Base-by-base conservation (phyloP, 2,888 invertebrate species). In the Synergus laeviventris region DNA sequence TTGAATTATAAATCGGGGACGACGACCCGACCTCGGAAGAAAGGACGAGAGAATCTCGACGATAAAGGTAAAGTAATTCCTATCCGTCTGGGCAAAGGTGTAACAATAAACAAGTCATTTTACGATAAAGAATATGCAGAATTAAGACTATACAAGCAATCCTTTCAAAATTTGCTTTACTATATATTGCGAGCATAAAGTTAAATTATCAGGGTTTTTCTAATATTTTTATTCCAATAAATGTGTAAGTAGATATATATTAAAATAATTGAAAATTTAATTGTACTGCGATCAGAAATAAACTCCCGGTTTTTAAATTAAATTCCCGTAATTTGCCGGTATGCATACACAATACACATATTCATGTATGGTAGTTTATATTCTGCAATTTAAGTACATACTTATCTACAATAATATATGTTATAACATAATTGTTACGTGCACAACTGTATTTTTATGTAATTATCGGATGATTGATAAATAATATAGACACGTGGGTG, bases 1-100 rank as follows among this genome's bases (percentile, higher is more conserved):
- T 82, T 78, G 78, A 74, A 79, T 78, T 78, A 81, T 82, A 82
- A 85, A 84, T 74, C 76, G 74, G 79, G 84, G 83, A 79, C 84
- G 81, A 84, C 78, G 84, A 84, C 81, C 84, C 75, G 82, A 79
- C 77, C 38, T 75, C 54, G 3, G 38, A 61, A 76, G 76, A 76
- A 77, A 79, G 76, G 75, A 79, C 73, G 66, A 77, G 39, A 74
- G 64, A 76, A 81, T 79, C 38, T 75, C 62, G 59, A 61, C 31
- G 61, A n/a, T n/a, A n/a, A n/a, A n/a, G n/a, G n/a, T n/a, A n/a
- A n/a, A 61, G 18, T 61, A 36, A 61, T 31, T 61, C 38, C 16
- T 36, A 36, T 36, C 31, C 56, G 18, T 56, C 60, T 31, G 31
- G 61, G 36, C n/a, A 61, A 59, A 24, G 59, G 36, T 36, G 36